Conservation (phyloP, 2,888 invertebrate genomes). For the Drosophila anceps region DNA sequence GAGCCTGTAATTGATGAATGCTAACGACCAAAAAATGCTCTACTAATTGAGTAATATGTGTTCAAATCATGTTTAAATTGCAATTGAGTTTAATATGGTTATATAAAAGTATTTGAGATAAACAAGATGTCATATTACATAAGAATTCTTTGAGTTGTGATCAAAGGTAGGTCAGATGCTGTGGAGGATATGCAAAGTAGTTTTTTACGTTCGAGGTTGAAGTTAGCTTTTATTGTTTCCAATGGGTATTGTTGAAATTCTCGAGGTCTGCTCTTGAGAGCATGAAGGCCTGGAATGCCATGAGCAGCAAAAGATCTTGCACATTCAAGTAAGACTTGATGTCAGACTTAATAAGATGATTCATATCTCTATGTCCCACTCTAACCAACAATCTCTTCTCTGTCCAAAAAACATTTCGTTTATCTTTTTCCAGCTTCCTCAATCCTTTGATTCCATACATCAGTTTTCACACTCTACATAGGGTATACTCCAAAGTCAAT, state of each 20-base stretch:
- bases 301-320: neutral
- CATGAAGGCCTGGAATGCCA: neutral
- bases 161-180: neutral
- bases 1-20: constrained; percentile 27
- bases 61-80: neutral
- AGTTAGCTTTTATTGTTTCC: too few relatives aligned
- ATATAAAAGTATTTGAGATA: neutral
- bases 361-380: neutral
- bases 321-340: too few relatives aligned
- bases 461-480: neutral
- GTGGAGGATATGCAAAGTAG: neutral
- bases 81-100: too few relatives aligned
- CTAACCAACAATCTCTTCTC: too few relatives aligned
- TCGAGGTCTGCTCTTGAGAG: too few relatives aligned
- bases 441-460: neutral
- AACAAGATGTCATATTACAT: neutral
- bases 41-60: constrained; percentile 19
- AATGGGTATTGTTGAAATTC: too few relatives aligned
- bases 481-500: neutral
- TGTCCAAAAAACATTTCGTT: neutral
- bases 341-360: neutral
- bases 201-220: too few relatives aligned
- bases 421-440: neutral
- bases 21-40: constrained; percentile 49
- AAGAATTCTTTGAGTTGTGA: neutral